Evolutionary conservation across 1,140 invertebrate genomes (phyloP), one percentile per base, ranked within the genome.

Genomic region (Centruroides sculpturatus): DNA sequence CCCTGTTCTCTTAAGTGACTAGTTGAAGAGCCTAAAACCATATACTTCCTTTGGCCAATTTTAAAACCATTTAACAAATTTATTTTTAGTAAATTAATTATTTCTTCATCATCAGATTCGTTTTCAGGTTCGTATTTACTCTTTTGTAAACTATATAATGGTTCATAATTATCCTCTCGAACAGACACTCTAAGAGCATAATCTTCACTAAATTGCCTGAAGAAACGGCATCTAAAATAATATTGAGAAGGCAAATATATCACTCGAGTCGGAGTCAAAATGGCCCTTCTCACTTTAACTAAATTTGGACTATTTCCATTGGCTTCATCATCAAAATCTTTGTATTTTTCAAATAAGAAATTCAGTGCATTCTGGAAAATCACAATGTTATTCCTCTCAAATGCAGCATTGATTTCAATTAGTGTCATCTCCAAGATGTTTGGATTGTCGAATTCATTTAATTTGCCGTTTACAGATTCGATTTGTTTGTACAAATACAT

Each of bases 1-100:
- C 71, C 71, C 61, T 72, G 67, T 53, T 70, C 68, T 35, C 71
- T 64, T 55, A 72, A 62, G 55, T 71, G 71, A 52, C 67, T 69
- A 48, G 70, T 66, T n/a, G 68, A 70, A 58, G 65, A 67, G 35
- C 71, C 71, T 11, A 73, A 41, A 60, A 71, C 68, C 5, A 65
- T 56, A 56, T 73, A 72, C 9, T 46, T 46, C 6, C 71, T 55
- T 35, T 64, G 64, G 12, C 58, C 63, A 36, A 72, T 59, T 35
- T 59, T 47, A 11, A 68, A 46, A 12, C 66, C 66, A 23, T 57
- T 35, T n/a, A 65, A 50, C 47, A 68, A 54, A 35, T 58, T 7
- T 8, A 7, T 6, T 58, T 58, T 58, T 48, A 12, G 4, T 8
- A 49, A 10, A 7, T 47, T 36, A 5, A 53, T 53, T 6, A 8